phyloP scores from a whole-genome alignment of 2,888 invertebrate species.

The Agrilus mali region DNA sequence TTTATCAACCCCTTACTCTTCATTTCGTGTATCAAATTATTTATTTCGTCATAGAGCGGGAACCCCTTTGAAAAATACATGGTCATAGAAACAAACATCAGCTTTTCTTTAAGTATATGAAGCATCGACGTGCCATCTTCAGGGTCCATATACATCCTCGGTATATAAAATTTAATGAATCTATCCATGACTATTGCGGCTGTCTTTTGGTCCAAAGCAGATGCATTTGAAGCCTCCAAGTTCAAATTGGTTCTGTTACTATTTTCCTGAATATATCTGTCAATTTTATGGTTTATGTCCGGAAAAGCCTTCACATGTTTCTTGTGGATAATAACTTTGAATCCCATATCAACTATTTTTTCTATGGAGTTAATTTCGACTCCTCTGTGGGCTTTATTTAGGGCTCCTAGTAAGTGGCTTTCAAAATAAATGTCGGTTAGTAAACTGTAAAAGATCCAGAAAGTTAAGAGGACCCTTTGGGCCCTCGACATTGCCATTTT shows the following conservation, averaged over 20 bases:
- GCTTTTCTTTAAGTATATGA: constrained; percentile 1
- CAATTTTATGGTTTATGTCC: background rate
- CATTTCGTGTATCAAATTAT: constrained; percentile 1
- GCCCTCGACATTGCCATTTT: too few species aligned
- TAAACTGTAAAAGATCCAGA: constrained; percentile 2
- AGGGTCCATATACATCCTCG: background rate
- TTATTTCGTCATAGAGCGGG: constrained; percentile 4
- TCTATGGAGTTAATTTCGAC: constrained; percentile 7
- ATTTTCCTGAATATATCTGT: constrained; percentile 3
- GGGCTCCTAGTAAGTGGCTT: constrained; percentile 5
- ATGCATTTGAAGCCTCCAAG: background rate
- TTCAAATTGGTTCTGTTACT: background rate
- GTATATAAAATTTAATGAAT: constrained; percentile 2
- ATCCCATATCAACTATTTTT: constrained; percentile 7
- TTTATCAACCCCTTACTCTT: background rate
- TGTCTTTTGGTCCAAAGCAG: constrained; percentile 4
- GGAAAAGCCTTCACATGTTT: background rate
- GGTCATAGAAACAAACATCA: background rate
- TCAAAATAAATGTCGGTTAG: constrained; percentile 6
- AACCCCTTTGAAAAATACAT: constrained; percentile 7
- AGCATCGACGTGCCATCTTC: constrained; percentile 3
- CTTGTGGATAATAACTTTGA: constrained; percentile 4
- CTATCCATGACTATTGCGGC: constrained; percentile 2
- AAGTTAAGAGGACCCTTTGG: background rate
- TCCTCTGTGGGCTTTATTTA: constrained; percentile 7